Evolutionary conservation across 2,888 invertebrate genomes (phyloP).

Genomic region (Clunio marinus): DNA sequence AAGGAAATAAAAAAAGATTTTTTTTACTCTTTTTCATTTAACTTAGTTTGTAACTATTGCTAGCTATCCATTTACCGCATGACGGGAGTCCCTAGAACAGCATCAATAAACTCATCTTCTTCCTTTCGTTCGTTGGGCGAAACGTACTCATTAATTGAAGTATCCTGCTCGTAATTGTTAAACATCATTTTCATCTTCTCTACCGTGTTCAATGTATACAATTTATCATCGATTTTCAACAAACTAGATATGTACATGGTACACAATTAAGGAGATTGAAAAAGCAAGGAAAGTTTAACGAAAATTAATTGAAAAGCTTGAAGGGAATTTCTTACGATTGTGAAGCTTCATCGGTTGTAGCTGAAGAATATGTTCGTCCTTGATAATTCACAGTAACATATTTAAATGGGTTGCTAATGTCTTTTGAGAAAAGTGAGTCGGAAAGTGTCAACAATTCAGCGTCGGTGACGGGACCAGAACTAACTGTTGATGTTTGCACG

Average conservation of each 20-base stretch:
- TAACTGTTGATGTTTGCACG: constrained; percentile 51
- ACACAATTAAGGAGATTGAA: too few relatives aligned
- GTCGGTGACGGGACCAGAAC: constrained; percentile 54
- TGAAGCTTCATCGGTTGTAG: constrained; percentile 67
- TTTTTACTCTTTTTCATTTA: too few relatives aligned
- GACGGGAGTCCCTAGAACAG: constrained; percentile 69
- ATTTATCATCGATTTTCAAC: constrained; percentile 59
- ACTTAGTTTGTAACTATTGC: too few relatives aligned
- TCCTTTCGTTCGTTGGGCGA: constrained; percentile 70
- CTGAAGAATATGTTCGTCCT: constrained; percentile 67
- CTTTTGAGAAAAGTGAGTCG: constrained; percentile 67
- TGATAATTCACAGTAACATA: constrained; percentile 69
- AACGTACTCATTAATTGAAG: constrained; percentile 69
- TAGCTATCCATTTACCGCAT: constrained; percentile 54
- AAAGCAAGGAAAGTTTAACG: not conserved
- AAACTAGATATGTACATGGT: too few relatives aligned
- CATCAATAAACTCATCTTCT: constrained; percentile 74
- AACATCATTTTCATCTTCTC: constrained; percentile 67
- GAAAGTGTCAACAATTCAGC: constrained; percentile 64
- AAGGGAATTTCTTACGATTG: constrained; percentile 60
- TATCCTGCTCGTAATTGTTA: constrained; percentile 80
- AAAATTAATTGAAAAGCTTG: not conserved
- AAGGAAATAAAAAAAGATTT: not conserved
- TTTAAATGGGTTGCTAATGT: constrained; percentile 67
- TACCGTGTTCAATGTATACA: constrained; percentile 67